These are phyloP conservation scores for Sterrhoptilus dennistouni DNA, from an alignment of 2,113 vertebrate genomes.

Conservation along the genomic window DNA sequence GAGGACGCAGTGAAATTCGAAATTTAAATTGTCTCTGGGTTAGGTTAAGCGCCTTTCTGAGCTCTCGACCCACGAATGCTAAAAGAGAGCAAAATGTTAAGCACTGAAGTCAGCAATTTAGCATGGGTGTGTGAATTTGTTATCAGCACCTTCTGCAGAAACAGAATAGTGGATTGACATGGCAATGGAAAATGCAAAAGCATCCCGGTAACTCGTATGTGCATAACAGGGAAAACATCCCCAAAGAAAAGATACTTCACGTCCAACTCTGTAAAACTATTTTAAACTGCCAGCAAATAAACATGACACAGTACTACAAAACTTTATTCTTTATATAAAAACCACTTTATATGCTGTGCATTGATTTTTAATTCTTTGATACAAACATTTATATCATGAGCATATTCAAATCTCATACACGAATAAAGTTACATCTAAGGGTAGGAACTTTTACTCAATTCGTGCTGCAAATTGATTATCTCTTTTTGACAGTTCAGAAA, in stretches of 20 bases:
- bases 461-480: not conserved
- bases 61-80: not conserved
- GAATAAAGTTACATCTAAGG: not conserved
- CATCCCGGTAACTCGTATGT: not conserved
- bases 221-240: not conserved
- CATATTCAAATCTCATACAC: not conserved
- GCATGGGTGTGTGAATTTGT: not conserved
- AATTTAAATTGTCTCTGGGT: not conserved
- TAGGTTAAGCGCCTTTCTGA: not conserved
- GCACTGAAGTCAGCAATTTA: not conserved
- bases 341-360: fast-evolving
- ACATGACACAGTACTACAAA: not conserved
- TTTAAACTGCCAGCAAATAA: not conserved
- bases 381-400: not conserved
- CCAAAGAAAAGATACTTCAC: not conserved
- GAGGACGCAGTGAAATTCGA: not conserved
- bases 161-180: not conserved
- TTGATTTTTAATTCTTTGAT: not conserved
- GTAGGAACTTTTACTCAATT: not conserved
- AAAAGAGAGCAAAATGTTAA: not conserved
- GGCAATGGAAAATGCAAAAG: not conserved
- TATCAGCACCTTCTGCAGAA: not conserved
- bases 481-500: conserved; percentile 28
- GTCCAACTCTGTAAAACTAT: not conserved
- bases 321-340: not conserved